These are phyloP conservation scores for Rynchops niger DNA, from an alignment of 2,113 vertebrate genomes.

Conservation along the genomic window DNA sequence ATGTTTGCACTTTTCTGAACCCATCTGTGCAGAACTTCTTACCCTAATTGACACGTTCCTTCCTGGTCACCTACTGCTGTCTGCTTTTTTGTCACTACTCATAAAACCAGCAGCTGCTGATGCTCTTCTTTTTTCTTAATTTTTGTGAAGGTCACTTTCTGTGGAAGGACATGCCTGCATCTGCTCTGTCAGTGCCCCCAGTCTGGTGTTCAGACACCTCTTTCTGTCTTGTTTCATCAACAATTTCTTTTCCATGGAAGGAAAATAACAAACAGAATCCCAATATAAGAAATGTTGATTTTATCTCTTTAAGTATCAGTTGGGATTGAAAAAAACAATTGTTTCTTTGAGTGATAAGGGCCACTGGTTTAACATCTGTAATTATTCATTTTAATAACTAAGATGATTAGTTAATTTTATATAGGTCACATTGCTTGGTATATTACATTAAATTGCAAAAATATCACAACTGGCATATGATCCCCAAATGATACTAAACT, in stretches of 20 bases:
- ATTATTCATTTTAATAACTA: conserved; percentile 58
- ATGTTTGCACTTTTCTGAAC: background rate
- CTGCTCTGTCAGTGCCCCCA: background rate
- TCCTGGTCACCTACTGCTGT: background rate
- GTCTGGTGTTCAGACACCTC: background rate
- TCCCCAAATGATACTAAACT: background rate
- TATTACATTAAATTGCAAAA: background rate
- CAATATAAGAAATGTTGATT: background rate
- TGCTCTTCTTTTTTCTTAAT: background rate
- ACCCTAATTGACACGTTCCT: background rate
- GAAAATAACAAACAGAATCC: background rate
- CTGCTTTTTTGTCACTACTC: background rate
- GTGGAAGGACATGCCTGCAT: background rate
- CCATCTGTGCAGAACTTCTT: background rate
- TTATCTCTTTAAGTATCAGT: background rate
- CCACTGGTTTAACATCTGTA: conserved; percentile 10
- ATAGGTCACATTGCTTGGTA: background rate
- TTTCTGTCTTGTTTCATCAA: background rate
- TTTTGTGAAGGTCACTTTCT: background rate
- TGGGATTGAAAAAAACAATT: background rate
- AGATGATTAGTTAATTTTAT: conserved; percentile 4
- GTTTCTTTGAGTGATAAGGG: background rate
- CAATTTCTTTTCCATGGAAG: background rate
- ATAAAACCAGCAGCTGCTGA: background rate
- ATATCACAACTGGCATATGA: background rate